phyloP scores from a whole-genome alignment of 1,140 invertebrate species.

The Solenopsis fugax region DNA sequence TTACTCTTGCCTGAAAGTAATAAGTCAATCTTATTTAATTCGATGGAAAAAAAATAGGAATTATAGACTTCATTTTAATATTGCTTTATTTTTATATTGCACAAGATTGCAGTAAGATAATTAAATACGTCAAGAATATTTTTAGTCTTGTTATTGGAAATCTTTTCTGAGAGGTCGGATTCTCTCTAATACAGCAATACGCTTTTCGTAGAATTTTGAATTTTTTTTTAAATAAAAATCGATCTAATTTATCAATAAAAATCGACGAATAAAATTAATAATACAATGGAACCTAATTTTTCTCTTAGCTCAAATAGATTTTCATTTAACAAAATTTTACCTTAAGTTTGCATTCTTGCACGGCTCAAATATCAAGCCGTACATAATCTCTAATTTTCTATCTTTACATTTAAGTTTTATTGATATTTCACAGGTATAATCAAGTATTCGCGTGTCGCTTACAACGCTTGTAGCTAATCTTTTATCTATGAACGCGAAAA shows the following conservation, averaged over 20 bases:
- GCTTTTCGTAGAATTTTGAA: neutral
- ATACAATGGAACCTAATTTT: neutral
- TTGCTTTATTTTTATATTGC: too few relatives aligned
- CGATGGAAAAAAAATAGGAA: too few relatives aligned
- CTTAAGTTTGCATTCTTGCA: neutral
- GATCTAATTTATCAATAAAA: conserved; percentile 4
- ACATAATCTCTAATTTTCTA: conserved; percentile 28
- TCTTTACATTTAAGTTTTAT: neutral
- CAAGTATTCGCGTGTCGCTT: neutral
- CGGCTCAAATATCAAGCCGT: neutral
- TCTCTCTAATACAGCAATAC: neutral
- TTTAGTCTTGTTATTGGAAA: too few relatives aligned
- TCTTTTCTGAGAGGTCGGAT: neutral
- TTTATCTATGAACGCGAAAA: conserved; percentile 37
- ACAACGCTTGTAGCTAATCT: conserved; percentile 20
- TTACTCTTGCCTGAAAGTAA: too few relatives aligned
- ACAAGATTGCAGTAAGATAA: too few relatives aligned
- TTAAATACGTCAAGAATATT: too few relatives aligned
- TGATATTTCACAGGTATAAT: neutral
- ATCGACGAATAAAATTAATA: conserved; percentile 7
- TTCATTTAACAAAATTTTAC: neutral
- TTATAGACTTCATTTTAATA: too few relatives aligned
- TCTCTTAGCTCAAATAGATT: neutral
- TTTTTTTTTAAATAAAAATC: neutral
- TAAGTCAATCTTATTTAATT: too few relatives aligned